These are phyloP conservation scores for Isotomurus palustris DNA, from an alignment of 2,888 invertebrate species.

Conservation along the genomic window DNA sequence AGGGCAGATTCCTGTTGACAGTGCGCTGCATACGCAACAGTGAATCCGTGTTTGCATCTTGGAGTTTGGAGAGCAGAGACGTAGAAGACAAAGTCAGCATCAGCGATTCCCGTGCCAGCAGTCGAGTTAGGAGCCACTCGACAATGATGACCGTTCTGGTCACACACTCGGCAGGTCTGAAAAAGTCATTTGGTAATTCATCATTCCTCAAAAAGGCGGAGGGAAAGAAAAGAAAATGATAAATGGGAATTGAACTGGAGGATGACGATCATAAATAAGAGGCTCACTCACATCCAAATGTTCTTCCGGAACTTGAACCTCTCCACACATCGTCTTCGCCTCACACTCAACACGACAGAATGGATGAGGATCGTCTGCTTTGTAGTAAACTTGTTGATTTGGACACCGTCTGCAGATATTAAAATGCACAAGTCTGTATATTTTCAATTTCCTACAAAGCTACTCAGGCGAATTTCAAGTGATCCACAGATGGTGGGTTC, in stretches of 20 bases:
- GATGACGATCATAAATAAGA: too few species aligned
- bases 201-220: too few species aligned
- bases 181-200: too few species aligned
- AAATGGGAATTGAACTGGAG: too few species aligned
- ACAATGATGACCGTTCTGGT: conserved; percentile 79
- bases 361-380: conserved; percentile 64
- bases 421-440: too few species aligned
- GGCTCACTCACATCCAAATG: conserved; percentile 80
- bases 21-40: conserved; percentile 61
- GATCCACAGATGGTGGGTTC: too few species aligned
- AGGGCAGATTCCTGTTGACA: conserved; percentile 92
- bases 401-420: conserved; percentile 70
- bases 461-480: too few species aligned
- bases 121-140: conserved; percentile 43
- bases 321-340: conserved; percentile 87
- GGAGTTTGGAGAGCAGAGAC: conserved; percentile 91
- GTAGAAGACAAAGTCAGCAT: conserved; percentile 93
- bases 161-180: conserved; percentile 80
- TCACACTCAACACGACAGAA: conserved; percentile 84
- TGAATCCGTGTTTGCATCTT: conserved; percentile 63
- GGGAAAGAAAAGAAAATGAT: too few species aligned
- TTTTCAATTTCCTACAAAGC: too few species aligned
- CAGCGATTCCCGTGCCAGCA: conserved; percentile 64
- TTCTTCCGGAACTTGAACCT: conserved; percentile 84
- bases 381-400: conserved; percentile 79